Percentiles rank a stretch among this genome's conserved stretches.
phyloP scores from a whole-genome alignment of 2,113 vertebrate species.

The Larimichthys crocea region DNA sequence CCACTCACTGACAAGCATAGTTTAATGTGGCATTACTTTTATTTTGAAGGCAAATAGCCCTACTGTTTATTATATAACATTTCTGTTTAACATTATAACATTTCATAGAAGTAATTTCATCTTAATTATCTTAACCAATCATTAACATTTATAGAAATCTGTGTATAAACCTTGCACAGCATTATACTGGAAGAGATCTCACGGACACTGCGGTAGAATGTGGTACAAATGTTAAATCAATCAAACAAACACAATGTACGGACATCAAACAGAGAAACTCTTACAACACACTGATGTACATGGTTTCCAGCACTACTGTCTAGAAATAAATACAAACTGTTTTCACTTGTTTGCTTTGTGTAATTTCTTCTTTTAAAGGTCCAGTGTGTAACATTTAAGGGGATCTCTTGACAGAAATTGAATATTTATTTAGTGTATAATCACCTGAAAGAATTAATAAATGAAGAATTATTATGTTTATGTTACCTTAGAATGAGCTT shows the following conservation, averaged over 20 bases:
- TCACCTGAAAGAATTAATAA: too few relatives aligned
- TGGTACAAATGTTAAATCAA: background rate
- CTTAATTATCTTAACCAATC: background rate
- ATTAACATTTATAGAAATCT: background rate
- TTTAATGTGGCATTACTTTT: too few relatives aligned
- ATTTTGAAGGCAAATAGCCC: too few relatives aligned
- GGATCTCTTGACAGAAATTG: too few relatives aligned
- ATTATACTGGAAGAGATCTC: background rate
- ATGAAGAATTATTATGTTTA: too few relatives aligned
- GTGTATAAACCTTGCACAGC: background rate
- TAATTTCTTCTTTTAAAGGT: background rate
- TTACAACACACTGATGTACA: background rate
- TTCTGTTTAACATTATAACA: too few relatives aligned
- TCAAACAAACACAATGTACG: constrained; percentile 1
- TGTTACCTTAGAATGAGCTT: too few relatives aligned
- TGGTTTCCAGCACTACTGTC: constrained; percentile 4
- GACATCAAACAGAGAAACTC: background rate
- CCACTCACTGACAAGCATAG: too few relatives aligned
- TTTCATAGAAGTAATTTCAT: background rate
- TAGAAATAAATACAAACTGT: background rate
- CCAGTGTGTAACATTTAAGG: too few relatives aligned
- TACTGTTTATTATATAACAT: background rate
- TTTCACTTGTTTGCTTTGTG: background rate
- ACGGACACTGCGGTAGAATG: background rate
- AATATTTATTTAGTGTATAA: too few relatives aligned